Conservation (phyloP, 2,113 vertebrate species). For the Apodemus sylvaticus region DNA sequence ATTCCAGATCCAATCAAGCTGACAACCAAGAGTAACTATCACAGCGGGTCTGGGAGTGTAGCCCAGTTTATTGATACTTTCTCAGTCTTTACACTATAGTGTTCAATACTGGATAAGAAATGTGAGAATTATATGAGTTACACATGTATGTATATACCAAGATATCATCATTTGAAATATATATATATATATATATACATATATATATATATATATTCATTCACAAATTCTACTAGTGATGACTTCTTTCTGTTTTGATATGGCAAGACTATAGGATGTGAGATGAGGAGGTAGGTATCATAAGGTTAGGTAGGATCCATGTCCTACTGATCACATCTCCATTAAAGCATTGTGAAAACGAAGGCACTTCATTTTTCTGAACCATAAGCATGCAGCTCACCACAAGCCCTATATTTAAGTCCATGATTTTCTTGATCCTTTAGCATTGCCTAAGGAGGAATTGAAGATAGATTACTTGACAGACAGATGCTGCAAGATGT, state of each 20-base stretch:
- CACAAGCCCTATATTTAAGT: background rate
- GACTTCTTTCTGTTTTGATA: slow-evolving; percentile 18
- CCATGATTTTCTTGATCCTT: background rate
- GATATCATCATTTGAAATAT: background rate
- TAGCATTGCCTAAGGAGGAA: background rate
- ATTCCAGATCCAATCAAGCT: background rate
- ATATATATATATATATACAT: too few relatives aligned
- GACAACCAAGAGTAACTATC: background rate
- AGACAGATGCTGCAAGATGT: background rate
- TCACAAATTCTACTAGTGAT: background rate
- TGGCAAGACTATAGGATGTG: background rate
- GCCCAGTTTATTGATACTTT: background rate
- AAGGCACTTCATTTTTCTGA: background rate
- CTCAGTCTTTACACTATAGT: background rate
- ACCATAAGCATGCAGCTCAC: background rate
- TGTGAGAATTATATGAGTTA: background rate
- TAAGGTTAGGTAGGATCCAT: background rate
- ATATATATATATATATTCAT: background rate
- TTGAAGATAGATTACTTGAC: background rate
- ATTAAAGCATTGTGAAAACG: background rate
- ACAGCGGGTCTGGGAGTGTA: background rate
- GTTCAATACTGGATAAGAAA: background rate
- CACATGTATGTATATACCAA: background rate
- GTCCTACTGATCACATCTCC: background rate
- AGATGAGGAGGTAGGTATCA: background rate